These are phyloP conservation scores for Drosophila nannoptera DNA, from an alignment of 1,140 invertebrate species.

Conservation along the genomic window DNA sequence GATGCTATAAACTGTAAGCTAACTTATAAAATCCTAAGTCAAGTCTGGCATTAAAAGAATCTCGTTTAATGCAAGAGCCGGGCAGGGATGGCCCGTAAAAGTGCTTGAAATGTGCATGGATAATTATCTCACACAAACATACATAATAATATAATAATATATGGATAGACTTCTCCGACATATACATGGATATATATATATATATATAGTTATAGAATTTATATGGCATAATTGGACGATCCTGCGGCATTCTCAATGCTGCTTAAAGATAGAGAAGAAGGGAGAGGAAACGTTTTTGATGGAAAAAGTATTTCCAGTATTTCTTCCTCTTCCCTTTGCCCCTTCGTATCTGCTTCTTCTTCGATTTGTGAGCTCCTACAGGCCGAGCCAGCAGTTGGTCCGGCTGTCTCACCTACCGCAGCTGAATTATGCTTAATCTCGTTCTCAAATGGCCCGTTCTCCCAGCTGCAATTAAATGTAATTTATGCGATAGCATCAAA, in stretches of 20 bases:
- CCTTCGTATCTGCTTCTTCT: not conserved
- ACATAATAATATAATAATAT: no score
- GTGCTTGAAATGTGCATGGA: not conserved
- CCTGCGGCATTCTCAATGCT: no score
- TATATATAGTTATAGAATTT: no score
- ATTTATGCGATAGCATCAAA: slow-evolving; percentile 27
- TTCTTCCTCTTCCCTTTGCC: not conserved
- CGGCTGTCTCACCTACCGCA: not conserved
- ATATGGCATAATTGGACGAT: no score
- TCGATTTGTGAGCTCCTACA: not conserved
- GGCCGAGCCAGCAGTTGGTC: no score
- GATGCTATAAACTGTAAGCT: slow-evolving; percentile 11
- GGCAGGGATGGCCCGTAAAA: not conserved
- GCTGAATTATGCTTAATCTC: slow-evolving; percentile 7
- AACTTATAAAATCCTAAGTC: slow-evolving; percentile 17
- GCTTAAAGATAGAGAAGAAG: no score
- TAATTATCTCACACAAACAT: no score
- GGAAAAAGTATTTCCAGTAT: no score
- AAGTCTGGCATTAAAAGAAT: slow-evolving; percentile 19
- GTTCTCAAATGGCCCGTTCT: slow-evolving; percentile 23
- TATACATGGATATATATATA: no score
- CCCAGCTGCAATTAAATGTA: slow-evolving; percentile 46
- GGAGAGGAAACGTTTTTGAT: no score
- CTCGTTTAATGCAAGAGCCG: slow-evolving; percentile 48
- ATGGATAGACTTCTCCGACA: no score